Base-by-base conservation (phyloP, 2,797 vertebrate species). In the Borostomias antarcticus region DNA sequence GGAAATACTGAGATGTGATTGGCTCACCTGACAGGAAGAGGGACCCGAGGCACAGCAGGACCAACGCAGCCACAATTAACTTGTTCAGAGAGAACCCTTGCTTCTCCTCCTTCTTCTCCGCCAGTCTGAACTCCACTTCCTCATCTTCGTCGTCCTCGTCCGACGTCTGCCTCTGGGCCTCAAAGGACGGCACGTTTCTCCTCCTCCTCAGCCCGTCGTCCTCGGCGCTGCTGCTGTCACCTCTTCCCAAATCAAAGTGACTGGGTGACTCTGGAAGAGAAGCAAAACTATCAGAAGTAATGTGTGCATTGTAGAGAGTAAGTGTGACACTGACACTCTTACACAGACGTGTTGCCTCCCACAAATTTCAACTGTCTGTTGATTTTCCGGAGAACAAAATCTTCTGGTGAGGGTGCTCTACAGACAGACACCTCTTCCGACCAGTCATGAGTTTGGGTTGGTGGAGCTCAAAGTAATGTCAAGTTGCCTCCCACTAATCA, bases 1-100 rank as follows among this genome's bases (percentile, higher is more conserved):
- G n/a, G 40, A n/a, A n/a, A 45, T 37, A 45, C 13, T 45, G 11
- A 15, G 37, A 15, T 4, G 40, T 51, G 45, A 63, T 26, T 7
- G 15, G 40, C 89, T 90, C 54, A 92, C 92, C 91, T 45, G 91
- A 90, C 62, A 92, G 81, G 75, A 93, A 91, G 54, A 93, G 88
- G 53, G 91, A 91, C 57, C 91, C 91, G n/a, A 93, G 73, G 81
- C 92, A 92, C 43, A 93, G 89, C 60, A 93, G 79, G 19, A 91
- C 79, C 68, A 92, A 64, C 58, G 87, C 83, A 2, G 82, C 90
- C 60, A 88, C 79, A 23, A 93, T 89, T 73, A 91, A 88, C 74
- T 89, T 90, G 80, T 86, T 93, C 70, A 90, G 4, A 5, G 89
- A 91, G 32, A 92, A 84, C 74, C 87, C 86, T 0, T 74, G 70